A percentile compares a stretch with the other conserved stretches of the same genome.
These are phyloP conservation scores for Euwallacea similis DNA, from an alignment of 1,140 invertebrate species.

Conservation along the genomic window DNA sequence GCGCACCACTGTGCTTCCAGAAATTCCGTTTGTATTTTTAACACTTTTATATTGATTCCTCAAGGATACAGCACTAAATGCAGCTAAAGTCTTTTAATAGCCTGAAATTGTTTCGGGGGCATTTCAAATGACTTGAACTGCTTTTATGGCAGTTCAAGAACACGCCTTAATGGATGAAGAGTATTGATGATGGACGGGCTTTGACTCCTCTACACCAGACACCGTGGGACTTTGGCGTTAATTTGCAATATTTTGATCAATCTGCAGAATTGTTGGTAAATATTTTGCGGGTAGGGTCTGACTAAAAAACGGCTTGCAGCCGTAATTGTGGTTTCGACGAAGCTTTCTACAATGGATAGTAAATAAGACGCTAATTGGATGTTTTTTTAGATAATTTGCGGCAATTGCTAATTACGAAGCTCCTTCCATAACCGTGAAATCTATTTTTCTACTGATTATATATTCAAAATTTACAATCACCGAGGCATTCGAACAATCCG, in stretches of 20 bases:
- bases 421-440: neutral
- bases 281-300: neutral
- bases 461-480: neutral
- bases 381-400: neutral
- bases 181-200: neutral
- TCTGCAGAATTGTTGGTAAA: neutral
- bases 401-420: neutral
- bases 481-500: neutral
- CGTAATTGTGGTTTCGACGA: neutral
- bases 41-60: conserved; percentile 18
- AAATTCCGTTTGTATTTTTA: conserved; percentile 20
- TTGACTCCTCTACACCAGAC: too few relatives aligned
- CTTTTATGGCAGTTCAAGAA: conserved; percentile 11
- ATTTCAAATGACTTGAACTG: neutral
- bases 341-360: neutral
- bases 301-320: neutral
- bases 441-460: neutral
- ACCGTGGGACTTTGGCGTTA: neutral
- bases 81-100: conserved; percentile 18
- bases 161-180: neutral
- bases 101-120: neutral
- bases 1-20: neutral
- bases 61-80: conserved; percentile 17
- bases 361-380: conserved; percentile 1
- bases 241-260: neutral